Evolutionary conservation across 2,888 invertebrate genomes (phyloP).

Genomic region (Tricholauxania praeusta): DNA sequence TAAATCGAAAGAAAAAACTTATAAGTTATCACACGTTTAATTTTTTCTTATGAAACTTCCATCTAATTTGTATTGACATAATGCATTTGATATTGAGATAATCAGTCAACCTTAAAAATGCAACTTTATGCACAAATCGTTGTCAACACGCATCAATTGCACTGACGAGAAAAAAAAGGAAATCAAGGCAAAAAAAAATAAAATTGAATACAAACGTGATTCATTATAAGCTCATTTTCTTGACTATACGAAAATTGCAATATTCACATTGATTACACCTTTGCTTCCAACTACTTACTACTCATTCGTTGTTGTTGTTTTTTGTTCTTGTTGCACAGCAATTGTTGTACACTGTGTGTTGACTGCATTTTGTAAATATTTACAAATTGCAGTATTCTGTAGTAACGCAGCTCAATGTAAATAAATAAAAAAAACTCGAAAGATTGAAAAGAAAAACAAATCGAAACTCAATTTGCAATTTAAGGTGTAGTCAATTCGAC

Average conservation of each 20-base stretch:
- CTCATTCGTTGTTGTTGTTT: neutral
- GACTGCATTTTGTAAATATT: conserved; percentile 1
- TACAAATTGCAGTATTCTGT: neutral
- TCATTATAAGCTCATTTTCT: no score
- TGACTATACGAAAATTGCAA: no score
- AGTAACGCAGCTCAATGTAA: neutral
- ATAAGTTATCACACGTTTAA: conserved; percentile 5
- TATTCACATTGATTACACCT: no score
- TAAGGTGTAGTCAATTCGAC: conserved; percentile 1
- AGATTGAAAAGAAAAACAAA: neutral
- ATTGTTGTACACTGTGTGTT: neutral
- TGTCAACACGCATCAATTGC: no score
- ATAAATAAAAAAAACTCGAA: neutral
- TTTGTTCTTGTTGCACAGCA: neutral
- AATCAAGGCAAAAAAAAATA: no score
- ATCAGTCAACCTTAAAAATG: no score
- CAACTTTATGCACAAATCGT: no score
- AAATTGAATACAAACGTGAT: no score
- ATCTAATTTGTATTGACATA: conserved; percentile 11
- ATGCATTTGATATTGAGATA: no score
- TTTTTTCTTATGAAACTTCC: conserved; percentile 28
- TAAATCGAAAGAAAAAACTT: conserved; percentile 22
- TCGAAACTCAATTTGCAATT: neutral
- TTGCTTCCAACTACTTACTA: conserved; percentile 7
- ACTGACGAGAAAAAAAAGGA: no score